Evolutionary conservation across 2,888 invertebrate species (phyloP), one percentile per base, ranked within the genome.

Genomic region (Eurytoma californica): DNA sequence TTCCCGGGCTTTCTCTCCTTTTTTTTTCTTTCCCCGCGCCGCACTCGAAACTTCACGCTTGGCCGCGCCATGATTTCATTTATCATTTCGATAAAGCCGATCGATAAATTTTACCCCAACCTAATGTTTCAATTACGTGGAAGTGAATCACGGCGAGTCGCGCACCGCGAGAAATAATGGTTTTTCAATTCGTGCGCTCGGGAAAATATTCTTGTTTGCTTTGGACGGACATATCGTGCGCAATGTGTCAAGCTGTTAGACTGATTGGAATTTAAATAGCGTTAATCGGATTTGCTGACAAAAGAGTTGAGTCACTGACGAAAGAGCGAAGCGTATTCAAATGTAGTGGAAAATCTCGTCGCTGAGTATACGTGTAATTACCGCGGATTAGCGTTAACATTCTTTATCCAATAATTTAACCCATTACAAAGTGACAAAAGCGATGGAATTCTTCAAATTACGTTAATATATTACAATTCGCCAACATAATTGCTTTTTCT

Each of bases 101-200:
- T 75, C 74, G 66, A 79, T 79, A 70, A 75, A 80, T 65, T 69
- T 77, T 76, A 60, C 58, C 47, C 51, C 14, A 14, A 55, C 55
- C 72, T 72, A 76, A 76, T 76, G 69, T 77, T 76, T 77, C 73
- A 80, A 80, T 80, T 69, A 77, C 20, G 55, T 18, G 79, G 51
- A 72, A 80, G 70, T 28, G 66, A 75, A 75, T 79, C 74, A 67
- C 66, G 72, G 20, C 39, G 3, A 60, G 39, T 49, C 49, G 53
- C 58, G 13, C 9, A n/a, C 30, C 18, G 20, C n/a, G 39, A 55
- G 58, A 57, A 60, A 47, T 20, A 77, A 30, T 66, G 20, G 13
- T 58, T 66, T 77, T 66, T 72, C 58, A 77, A 70, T 65, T 24
- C 30, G 67, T 24, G 9, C 24, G 39, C 9, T 58, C 20, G 67